Evolutionary conservation across 2,113 vertebrate genomes (phyloP), one percentile per base, ranked within the genome.

Genomic region (Psittacula cyanocephala): DNA sequence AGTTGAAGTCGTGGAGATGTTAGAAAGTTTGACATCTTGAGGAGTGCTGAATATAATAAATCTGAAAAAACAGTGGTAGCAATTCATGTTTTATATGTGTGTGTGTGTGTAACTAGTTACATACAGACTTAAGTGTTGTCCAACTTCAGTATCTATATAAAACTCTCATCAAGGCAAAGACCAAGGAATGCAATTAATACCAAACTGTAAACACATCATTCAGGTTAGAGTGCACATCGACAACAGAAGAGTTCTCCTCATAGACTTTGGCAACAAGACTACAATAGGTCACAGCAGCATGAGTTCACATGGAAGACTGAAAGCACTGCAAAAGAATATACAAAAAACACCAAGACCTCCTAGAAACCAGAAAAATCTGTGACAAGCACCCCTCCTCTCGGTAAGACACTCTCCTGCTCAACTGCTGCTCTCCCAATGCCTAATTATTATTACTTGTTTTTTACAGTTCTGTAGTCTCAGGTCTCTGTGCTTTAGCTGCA

Each of bases 141-240:
- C 91, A 83, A 77, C 95, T 94, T 75, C 94, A 78, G 43, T 90
- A 95, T 95, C 76, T 95, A 77, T 97, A 97, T 88, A 97, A 98
- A 98, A 97, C 64, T 94, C 88, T 96, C 91, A 96, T 52, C 81
- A 96, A 97, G 95, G 97, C 97, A 96, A 98, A 97, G 96, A 97
- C 93, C 95, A 96, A 97, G 98, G 97, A 98, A 98, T 98, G 97
- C 97, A 97, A 97, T 98, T 96, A 97, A 98, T 97, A 98, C 97
- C 98, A 97, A 98, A 96, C 92, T 82, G 91, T 98, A 96, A 97
- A 98, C 97, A 97, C 94, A 7, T 81, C 78, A 57, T 93, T 97
- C 97, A 91, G 93, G 88, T 78, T 88, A 96, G 97, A 93, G 97
- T 94, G 96, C 97, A 98, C 97, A 97, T 64, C 75, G 17, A 97